Conservation (phyloP, 2,797 vertebrate species). For the Bradypus variegatus region DNA sequence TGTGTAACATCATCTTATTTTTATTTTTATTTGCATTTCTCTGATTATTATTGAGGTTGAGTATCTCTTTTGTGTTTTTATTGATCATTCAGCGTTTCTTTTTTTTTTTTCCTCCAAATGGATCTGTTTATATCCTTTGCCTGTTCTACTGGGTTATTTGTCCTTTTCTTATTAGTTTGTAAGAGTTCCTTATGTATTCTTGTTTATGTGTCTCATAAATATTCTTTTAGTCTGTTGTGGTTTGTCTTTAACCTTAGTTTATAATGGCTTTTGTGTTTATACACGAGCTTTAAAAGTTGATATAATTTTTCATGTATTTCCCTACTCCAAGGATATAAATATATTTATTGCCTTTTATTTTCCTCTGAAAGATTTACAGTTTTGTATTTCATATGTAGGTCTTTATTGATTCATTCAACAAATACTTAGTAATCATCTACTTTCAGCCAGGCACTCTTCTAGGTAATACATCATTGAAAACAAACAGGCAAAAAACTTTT, state of each 20-base stretch:
- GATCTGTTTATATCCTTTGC: not conserved
- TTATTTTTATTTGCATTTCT: conserved; percentile 11
- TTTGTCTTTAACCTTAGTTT: not conserved
- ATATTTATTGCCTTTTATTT: not conserved
- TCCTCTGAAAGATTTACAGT: not conserved
- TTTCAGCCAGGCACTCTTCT: not conserved
- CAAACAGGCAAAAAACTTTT: not conserved
- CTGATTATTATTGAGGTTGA: not conserved
- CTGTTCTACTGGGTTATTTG: not conserved
- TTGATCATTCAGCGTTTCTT: not conserved
- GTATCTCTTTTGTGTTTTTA: not conserved
- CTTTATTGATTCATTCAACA: not conserved
- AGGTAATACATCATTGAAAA: not conserved
- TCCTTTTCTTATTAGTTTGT: not conserved
- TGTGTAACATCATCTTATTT: not conserved
- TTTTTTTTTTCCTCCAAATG: not conserved
- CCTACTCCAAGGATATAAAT: not conserved
- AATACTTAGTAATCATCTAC: not conserved
- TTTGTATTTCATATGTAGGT: not conserved
- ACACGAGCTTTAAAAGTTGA: not conserved
- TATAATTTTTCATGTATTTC: not conserved
- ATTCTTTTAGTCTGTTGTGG: not conserved
- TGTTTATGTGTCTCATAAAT: not conserved
- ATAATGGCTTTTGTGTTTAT: not conserved
- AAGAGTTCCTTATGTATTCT: not conserved